Percentiles rank a stretch among this genome's conserved stretches.
These are phyloP conservation scores for Salvelinus fontinalis DNA, from an alignment of 2,113 vertebrate species.

Conservation along the genomic window DNA sequence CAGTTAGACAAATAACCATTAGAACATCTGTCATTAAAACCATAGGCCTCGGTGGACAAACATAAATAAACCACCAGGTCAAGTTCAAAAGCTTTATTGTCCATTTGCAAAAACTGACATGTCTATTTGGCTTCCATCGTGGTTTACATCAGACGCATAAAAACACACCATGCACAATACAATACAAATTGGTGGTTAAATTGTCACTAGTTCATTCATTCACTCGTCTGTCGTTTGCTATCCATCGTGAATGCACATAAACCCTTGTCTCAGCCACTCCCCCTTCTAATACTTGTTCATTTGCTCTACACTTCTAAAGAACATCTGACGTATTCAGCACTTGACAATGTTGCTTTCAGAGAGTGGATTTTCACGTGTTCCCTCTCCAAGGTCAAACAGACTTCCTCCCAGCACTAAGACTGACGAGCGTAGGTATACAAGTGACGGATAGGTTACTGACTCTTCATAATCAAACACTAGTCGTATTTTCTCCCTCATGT, in stretches of 20 bases:
- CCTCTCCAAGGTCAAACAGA: conserved; percentile 3
- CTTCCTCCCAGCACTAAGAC: background rate
- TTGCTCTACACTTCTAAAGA: background rate
- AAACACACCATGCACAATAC: no score
- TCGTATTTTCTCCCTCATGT: no score
- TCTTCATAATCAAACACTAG: background rate
- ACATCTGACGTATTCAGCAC: background rate
- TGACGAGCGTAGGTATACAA: background rate
- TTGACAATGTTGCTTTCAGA: background rate
- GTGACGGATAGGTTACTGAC: background rate
- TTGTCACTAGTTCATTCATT: background rate
- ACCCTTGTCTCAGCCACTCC: background rate
- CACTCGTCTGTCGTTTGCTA: background rate
- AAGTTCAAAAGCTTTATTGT: no score
- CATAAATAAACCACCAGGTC: no score
- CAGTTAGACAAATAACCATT: no score
- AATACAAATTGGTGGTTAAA: no score
- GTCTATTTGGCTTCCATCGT: no score
- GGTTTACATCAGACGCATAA: no score
- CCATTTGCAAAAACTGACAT: no score
- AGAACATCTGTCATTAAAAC: no score
- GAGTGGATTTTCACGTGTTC: background rate
- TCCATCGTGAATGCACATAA: background rate
- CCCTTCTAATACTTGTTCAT: background rate
- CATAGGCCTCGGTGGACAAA: no score